Evolutionary conservation across 2,797 vertebrate genomes (phyloP).

Genomic region (Lagodon rhomboides): DNA sequence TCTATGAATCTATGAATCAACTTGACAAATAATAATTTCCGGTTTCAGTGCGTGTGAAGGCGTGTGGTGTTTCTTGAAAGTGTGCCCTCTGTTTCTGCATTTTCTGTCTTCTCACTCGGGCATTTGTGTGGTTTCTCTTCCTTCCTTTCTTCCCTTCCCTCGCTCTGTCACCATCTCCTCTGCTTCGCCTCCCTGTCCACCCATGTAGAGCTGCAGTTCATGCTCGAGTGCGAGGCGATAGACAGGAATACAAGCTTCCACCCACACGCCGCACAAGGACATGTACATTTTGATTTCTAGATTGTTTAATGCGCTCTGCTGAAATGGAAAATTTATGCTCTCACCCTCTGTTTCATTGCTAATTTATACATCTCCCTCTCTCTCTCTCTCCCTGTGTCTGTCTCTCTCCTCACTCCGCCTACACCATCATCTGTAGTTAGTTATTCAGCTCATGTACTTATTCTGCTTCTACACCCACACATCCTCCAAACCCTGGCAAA

Average conservation of each 20-base stretch:
- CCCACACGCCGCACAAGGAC: slow-evolving; percentile 31
- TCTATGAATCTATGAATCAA: not conserved
- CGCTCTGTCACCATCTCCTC: not conserved
- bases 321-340: slow-evolving; percentile 47
- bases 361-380: slow-evolving; percentile 44
- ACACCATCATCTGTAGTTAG: slow-evolving; percentile 67
- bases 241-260: not conserved
- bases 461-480: slow-evolving; percentile 67
- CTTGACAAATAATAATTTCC: not conserved
- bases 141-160: not conserved
- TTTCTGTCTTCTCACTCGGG: not conserved
- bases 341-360: slow-evolving; percentile 48
- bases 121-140: not conserved
- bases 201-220: slow-evolving; percentile 20
- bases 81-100: not conserved
- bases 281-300: slow-evolving; percentile 16
- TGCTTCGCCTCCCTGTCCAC: slow-evolving; percentile 24
- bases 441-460: slow-evolving; percentile 73
- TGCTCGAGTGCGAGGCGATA: not conserved
- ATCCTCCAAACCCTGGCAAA: slow-evolving; percentile 47
- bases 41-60: not conserved
- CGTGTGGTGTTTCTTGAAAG: not conserved
- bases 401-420: slow-evolving; percentile 49
- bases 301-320: slow-evolving; percentile 27
- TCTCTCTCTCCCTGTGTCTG: not conserved